phyloP scores from a whole-genome alignment of 2,888 invertebrate species.

The Phortica magna region DNA sequence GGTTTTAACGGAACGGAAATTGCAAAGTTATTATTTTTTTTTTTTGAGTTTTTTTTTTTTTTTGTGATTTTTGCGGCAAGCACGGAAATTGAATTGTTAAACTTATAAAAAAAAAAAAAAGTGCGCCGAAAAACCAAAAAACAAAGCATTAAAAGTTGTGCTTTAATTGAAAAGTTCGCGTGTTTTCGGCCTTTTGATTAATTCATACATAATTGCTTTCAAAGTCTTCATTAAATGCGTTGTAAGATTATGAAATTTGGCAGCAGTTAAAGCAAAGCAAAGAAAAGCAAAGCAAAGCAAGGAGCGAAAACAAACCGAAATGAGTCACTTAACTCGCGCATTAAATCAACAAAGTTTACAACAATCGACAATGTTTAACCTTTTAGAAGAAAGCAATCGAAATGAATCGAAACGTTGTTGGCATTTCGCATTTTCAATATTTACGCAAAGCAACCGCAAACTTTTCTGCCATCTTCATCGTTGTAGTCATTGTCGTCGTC shows the following conservation, averaged over 20 bases:
- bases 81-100: conserved; percentile 21
- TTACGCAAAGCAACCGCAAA: conserved; percentile 32
- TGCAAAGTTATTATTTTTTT: conserved; percentile 61
- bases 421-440: conserved; percentile 27
- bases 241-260: conserved; percentile 8
- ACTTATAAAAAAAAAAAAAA: not conserved
- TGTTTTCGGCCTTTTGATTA: not conserved
- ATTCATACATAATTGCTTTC: not conserved
- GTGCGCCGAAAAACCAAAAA: not conserved
- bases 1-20: conserved; percentile 56
- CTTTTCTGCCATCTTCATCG: conserved; percentile 1
- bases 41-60: conserved; percentile 41
- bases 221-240: not conserved
- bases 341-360: conserved; percentile 14
- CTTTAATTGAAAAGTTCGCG: conserved; percentile 21
- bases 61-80: not conserved
- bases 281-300: not conserved
- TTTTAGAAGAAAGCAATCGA: conserved; percentile 12
- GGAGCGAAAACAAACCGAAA: not conserved
- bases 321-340: conserved; percentile 14
- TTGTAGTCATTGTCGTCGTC: not conserved
- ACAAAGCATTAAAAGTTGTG: not conserved
- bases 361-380: conserved; percentile 28
- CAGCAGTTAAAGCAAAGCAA: not conserved
- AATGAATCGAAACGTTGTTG: not conserved